Conservation (phyloP, 92 coral and sea anemone genomes). For the Epizoanthus scotinus region DNA sequence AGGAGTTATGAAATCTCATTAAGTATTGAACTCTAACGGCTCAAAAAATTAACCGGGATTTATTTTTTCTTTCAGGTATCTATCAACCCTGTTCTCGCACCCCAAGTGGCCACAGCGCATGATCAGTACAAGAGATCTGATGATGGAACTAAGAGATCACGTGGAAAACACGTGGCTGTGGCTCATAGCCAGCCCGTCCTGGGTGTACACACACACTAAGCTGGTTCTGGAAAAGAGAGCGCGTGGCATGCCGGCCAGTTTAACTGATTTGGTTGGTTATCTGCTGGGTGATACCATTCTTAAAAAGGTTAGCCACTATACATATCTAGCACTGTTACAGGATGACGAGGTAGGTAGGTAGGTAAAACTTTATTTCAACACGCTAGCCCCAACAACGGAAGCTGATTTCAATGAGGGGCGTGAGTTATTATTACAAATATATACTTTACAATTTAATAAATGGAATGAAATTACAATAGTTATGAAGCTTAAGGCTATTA, state of each 20-base stretch:
- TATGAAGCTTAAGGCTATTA: too few relatives aligned
- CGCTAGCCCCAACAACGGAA: too few relatives aligned
- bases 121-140: slow-evolving; percentile 5
- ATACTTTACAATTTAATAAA: too few relatives aligned
- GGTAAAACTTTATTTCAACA: too few relatives aligned
- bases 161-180: background rate
- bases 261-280: slow-evolving; percentile 26
- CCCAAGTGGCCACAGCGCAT: slow-evolving; percentile 39
- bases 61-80: slow-evolving; percentile 22
- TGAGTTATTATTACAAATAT: too few relatives aligned
- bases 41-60: background rate
- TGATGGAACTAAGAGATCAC: background rate
- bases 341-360: too few relatives aligned
- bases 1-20: too few relatives aligned
- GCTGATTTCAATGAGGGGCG: too few relatives aligned
- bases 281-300: slow-evolving; percentile 13
- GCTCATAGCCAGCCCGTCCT: slow-evolving; percentile 13
- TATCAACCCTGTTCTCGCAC: slow-evolving; percentile 41
- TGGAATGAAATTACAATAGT: too few relatives aligned
- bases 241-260: slow-evolving; percentile 28
- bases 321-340: too few relatives aligned
- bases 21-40: too few relatives aligned
- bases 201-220: slow-evolving; percentile 12
- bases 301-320: slow-evolving; percentile 3
- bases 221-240: slow-evolving; percentile 1